Conservation (phyloP, 2,113 vertebrate species). For the Melanostigma gelatinosum region DNA sequence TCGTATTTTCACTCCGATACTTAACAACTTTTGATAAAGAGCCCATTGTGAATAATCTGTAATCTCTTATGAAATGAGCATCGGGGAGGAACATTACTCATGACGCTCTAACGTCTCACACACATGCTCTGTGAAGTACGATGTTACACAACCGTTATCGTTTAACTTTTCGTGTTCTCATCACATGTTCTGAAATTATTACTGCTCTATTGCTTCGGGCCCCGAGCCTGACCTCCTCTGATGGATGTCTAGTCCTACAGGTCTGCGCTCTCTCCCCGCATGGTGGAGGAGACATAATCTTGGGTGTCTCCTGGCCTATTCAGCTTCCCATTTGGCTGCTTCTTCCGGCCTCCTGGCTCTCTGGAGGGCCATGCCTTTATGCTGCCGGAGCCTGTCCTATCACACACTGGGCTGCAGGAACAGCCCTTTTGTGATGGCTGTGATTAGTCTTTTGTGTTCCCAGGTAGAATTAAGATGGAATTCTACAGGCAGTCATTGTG, state of each 20-base stretch:
- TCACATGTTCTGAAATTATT: slow-evolving; percentile 51
- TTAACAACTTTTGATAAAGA: slow-evolving; percentile 30
- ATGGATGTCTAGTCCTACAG: slow-evolving; percentile 74
- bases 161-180: slow-evolving; percentile 41
- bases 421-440: slow-evolving; percentile 81
- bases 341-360: slow-evolving; percentile 47
- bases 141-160: slow-evolving; percentile 51
- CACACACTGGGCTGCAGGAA: slow-evolving; percentile 73
- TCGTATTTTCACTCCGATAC: slow-evolving; percentile 20
- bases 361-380: slow-evolving; percentile 74
- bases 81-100: background rate
- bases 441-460: slow-evolving; percentile 85
- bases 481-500: slow-evolving; percentile 83
- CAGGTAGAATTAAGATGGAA: slow-evolving; percentile 86
- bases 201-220: slow-evolving; percentile 57
- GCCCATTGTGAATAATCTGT: slow-evolving; percentile 8
- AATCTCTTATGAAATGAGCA: slow-evolving; percentile 5
- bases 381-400: slow-evolving; percentile 70
- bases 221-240: slow-evolving; percentile 63
- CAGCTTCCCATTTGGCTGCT: slow-evolving; percentile 60
- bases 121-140: slow-evolving; percentile 1
- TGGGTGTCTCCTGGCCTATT: slow-evolving; percentile 66
- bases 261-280: slow-evolving; percentile 38
- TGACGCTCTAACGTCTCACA: background rate
- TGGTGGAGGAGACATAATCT: slow-evolving; percentile 72